Evolutionary conservation across 2,888 invertebrate species (phyloP).

Genomic region (Eudasyphora cyanicolor): DNA sequence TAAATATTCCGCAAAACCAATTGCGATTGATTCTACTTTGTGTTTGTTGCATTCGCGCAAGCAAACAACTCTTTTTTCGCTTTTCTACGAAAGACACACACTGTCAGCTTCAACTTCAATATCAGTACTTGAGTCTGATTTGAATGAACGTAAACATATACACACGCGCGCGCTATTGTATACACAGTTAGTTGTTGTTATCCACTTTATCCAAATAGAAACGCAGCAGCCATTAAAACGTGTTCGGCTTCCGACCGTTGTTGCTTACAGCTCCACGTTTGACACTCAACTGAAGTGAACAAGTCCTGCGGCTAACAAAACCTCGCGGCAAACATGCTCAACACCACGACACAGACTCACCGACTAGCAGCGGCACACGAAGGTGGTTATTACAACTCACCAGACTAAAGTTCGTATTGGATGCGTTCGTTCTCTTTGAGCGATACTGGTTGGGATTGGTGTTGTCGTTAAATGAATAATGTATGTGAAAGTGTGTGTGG

Average conservation of each 20-base stretch:
- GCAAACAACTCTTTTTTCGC: background rate
- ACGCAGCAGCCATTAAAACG: background rate
- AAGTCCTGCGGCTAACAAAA: conserved; percentile 76
- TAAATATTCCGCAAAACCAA: background rate
- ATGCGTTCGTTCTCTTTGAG: background rate
- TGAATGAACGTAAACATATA: too few relatives aligned
- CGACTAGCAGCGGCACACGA: too few relatives aligned
- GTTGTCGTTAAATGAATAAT: background rate
- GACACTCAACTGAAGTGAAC: conserved; percentile 72
- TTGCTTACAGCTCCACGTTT: conserved; percentile 73
- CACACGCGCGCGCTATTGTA: too few relatives aligned
- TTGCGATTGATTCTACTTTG: background rate
- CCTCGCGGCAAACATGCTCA: conserved; percentile 74
- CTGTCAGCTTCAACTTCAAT: background rate
- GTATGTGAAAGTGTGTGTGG: background rate
- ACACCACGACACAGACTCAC: conserved; percentile 34
- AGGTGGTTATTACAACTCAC: background rate
- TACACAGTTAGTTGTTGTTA: background rate
- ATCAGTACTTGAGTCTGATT: too few relatives aligned
- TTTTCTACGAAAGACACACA: conserved; percentile 1
- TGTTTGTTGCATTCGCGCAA: background rate
- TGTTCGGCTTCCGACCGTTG: conserved; percentile 59
- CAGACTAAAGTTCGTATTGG: conserved; percentile 3
- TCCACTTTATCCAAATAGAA: background rate
- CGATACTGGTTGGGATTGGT: background rate